Evolutionary conservation across 2,113 vertebrate species (phyloP).

Genomic region (Hipposideros armiger): DNA sequence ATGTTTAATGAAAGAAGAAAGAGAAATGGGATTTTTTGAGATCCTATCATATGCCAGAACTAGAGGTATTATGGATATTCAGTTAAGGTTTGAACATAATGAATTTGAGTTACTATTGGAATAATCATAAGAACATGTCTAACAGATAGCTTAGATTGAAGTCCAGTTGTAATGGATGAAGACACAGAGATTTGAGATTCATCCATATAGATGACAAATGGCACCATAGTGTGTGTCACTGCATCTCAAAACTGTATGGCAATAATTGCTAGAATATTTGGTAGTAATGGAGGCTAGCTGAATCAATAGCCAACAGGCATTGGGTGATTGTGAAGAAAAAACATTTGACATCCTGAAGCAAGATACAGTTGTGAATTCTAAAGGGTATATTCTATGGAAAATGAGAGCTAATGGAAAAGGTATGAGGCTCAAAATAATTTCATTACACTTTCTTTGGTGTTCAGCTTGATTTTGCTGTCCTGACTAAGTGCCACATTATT

Average conservation of each 20-base stretch:
- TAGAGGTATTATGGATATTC: slow-evolving; percentile 17
- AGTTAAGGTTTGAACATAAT: neutral
- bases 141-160: neutral
- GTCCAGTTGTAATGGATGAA: neutral
- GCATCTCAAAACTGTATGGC: neutral
- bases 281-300: neutral
- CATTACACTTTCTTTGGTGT: neutral
- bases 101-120: slow-evolving; percentile 2
- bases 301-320: neutral
- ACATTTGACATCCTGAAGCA: neutral
- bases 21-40: neutral
- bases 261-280: neutral
- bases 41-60: neutral
- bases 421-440: neutral
- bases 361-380: neutral
- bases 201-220: neutral
- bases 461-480: slow-evolving; percentile 29
- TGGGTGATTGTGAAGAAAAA: neutral
- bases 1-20: neutral
- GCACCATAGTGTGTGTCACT: neutral
- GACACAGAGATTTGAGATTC: neutral
- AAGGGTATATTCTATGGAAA: neutral
- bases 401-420: neutral
- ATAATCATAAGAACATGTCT: neutral
- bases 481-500: neutral